These are phyloP conservation scores for western clawed frog (Xenopus tropicalis) DNA, from an alignment of 2,113 vertebrate species.

Conservation along the genomic window UCB_Xtro_10.0 CM004446.2:102399501-102400000, in stretches of 20 bases:
- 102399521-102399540: no score
- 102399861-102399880: conserved; percentile 74
- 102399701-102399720: background rate
- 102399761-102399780: conserved; percentile 62
- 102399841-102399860: conserved; percentile 77
- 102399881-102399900: conserved; percentile 73
- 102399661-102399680: no score
- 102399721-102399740: conserved; percentile 43
- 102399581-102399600: no score
- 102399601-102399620: no score
- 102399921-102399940: conserved; percentile 61
- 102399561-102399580: no score
- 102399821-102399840: conserved; percentile 77
- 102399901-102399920: conserved; percentile 68
- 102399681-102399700: background rate
- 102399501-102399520: no score
- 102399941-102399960: conserved; percentile 58
- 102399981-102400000: conserved; percentile 54
- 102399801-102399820: conserved; percentile 67
- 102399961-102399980: conserved; percentile 54
- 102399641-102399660: no score
- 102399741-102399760: conserved; percentile 62
- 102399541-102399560: no score
- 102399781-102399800: conserved; percentile 58
- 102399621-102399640: no score